Conservation (phyloP, 2,888 invertebrate species). For the Cheilosia vernalis region DNA sequence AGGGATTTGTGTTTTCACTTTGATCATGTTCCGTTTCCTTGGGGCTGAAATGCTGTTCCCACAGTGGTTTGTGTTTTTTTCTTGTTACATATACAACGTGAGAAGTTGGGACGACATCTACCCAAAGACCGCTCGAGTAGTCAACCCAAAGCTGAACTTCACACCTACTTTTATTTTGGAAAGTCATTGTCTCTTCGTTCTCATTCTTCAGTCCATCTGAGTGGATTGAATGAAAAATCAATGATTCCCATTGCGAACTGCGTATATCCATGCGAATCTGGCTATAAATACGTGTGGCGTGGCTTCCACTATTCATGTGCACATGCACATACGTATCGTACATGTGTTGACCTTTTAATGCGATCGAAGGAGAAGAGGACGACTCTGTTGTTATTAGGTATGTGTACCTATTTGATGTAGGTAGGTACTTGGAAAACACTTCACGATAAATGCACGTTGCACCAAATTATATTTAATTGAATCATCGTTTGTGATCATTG, state of each 20-base stretch:
- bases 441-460: constrained; percentile 61
- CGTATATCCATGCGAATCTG: constrained; percentile 1
- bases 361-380: background rate
- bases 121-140: background rate
- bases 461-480: constrained; percentile 66
- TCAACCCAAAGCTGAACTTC: constrained; percentile 14
- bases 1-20: constrained; percentile 33
- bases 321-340: constrained; percentile 4
- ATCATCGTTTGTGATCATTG: constrained; percentile 55
- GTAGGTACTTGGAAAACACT: constrained; percentile 42
- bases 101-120: background rate
- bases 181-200: background rate
- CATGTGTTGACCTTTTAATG: constrained; percentile 13
- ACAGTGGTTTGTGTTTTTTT: background rate
- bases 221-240: constrained; percentile 67
- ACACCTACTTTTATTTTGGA: background rate
- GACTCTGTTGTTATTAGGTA: constrained; percentile 32
- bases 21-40: constrained; percentile 27
- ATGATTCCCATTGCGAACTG: constrained; percentile 16
- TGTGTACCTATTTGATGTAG: background rate
- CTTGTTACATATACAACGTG: background rate
- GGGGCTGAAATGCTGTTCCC: constrained; percentile 3
- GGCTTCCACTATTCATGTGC: constrained; percentile 21
- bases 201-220: constrained; percentile 29
- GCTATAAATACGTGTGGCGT: constrained; percentile 37